Conservation (phyloP, 2,888 invertebrate species). For the Xanthia icteritia region DNA sequence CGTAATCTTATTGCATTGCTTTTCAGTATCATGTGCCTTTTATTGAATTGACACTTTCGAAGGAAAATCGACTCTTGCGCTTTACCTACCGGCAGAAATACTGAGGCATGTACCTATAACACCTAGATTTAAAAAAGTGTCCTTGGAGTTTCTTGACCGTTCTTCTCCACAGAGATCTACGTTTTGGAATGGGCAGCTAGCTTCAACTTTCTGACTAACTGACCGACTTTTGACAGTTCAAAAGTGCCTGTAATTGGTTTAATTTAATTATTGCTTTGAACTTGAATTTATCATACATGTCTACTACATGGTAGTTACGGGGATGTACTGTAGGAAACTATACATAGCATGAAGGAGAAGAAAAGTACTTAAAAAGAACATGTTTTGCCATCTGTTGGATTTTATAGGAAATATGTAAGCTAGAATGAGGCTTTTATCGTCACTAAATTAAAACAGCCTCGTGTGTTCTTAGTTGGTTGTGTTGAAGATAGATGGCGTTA, state of each 20-base stretch:
- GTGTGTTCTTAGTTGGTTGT: background rate
- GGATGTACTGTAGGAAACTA: background rate
- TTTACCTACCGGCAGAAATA: background rate
- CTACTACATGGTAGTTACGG: background rate
- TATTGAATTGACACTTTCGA: background rate
- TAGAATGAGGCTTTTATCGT: too few relatives aligned
- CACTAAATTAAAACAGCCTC: background rate
- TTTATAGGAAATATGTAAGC: background rate
- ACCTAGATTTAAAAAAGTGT: too few relatives aligned
- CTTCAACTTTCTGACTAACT: too few relatives aligned
- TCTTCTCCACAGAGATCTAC: too few relatives aligned
- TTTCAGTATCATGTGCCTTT: background rate
- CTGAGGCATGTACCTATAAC: background rate
- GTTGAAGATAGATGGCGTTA: constrained; percentile 30
- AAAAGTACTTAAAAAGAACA: too few relatives aligned
- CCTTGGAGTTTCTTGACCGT: too few relatives aligned
- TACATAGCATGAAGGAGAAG: background rate
- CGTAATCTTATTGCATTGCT: background rate
- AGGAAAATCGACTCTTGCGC: background rate
- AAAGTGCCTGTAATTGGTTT: too few relatives aligned
- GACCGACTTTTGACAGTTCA: too few relatives aligned
- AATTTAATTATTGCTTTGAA: too few relatives aligned
- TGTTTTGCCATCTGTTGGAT: constrained; percentile 19
- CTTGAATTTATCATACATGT: too few relatives aligned
- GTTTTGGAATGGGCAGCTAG: too few relatives aligned